Evolutionary conservation across 2,113 vertebrate species (phyloP), one percentile per base, ranked within the genome.

Genomic region (Rynchops niger): DNA sequence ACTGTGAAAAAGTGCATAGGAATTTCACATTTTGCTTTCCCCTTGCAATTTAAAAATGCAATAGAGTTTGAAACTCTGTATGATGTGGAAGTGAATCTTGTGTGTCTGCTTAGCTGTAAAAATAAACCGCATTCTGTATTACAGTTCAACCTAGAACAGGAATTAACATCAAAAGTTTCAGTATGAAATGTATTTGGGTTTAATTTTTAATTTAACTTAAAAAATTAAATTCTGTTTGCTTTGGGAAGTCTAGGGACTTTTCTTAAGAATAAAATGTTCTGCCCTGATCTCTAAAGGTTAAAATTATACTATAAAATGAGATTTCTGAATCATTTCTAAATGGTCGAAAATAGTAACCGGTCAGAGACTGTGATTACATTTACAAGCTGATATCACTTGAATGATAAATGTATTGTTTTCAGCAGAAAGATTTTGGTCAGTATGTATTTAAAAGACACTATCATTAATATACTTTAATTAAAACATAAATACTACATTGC

Each of bases 401-500:
- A 95, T 63, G 74, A 97, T 22, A 92, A 94, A 97, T 88, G 78
- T 53, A 49, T 88, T 93, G 88, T 96, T 98, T 97, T 97, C 95
- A 70, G 43, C 42, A 94, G 93, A 94, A 97, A 96, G 83, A 97
- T 97, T 96, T 97, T 95, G 93, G 97, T 95, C 96, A 94, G 95
- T 95, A 91, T 71, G 40, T 94, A 95, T 97, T 98, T 98, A 96
- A 98, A 98, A 90, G 96, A 97, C 88, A 96, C 85, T 91, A 90
- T 69, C 91, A 96, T 98, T 98, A 98, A 98, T 98, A 97, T 88
- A 89, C 95, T 96, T 98, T 98, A 99, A 98, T 98, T 98, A 98
- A 98, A 98, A 98, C 97, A 98, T 98, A 99, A 98, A 98, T 97
- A 98, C 97, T 97, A 95, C 97, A 95, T 97, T 97, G 97, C 98